Percentiles rank a stretch among this genome's conserved stretches.
Conservation (phyloP, 2,797 vertebrate species). For the Syndactyla subalaris region DNA sequence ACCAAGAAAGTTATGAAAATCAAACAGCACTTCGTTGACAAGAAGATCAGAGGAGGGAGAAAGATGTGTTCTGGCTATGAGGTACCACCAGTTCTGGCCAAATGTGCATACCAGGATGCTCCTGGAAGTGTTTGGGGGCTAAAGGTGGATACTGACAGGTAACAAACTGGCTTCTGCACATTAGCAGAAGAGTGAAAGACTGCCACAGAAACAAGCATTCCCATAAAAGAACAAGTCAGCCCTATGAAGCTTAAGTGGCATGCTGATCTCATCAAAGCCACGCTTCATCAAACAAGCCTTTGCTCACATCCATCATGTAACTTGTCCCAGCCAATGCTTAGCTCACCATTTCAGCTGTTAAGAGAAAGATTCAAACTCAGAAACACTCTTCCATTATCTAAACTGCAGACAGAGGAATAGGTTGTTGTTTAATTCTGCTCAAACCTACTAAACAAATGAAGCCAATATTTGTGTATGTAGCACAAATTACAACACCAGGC, state of each 20-base stretch:
- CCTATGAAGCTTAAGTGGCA: not conserved
- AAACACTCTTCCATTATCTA: not conserved
- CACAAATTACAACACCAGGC: not conserved
- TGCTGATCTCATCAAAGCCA: not conserved
- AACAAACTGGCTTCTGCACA: not conserved
- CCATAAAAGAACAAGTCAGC: not conserved
- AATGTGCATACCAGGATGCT: not conserved
- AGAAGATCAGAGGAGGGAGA: not conserved
- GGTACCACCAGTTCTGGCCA: not conserved
- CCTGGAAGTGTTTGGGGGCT: not conserved
- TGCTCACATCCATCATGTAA: not conserved
- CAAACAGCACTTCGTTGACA: not conserved
- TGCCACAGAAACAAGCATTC: not conserved
- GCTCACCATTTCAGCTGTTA: constrained; percentile 13
- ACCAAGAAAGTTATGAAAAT: not conserved
- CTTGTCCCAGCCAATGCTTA: not conserved
- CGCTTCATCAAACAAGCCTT: not conserved
- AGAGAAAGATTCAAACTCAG: not conserved
- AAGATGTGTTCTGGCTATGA: not conserved
- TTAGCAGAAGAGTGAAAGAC: not conserved
- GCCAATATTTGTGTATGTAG: not conserved
- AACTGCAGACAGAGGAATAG: not conserved
- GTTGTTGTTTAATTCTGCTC: not conserved
- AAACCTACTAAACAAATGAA: not conserved
- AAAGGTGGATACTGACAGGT: not conserved